Evolutionary conservation across 2,113 vertebrate genomes (phyloP), one percentile per base, ranked within the genome.

Genomic region (Phylloscopus trochiloides): DNA sequence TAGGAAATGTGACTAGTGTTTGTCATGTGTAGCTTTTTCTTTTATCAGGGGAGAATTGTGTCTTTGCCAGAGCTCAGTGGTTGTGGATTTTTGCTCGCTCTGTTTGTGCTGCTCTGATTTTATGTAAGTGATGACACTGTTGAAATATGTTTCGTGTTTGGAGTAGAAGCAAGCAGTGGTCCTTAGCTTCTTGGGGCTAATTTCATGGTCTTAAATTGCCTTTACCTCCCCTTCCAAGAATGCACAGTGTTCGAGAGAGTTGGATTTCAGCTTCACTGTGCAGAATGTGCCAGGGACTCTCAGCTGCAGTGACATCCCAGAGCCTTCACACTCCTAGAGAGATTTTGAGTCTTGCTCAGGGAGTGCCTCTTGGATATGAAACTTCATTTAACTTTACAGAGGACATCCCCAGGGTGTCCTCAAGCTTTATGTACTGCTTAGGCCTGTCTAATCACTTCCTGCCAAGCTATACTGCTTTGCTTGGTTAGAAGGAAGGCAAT

Each of bases 131-230:
- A 81, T 91, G 84, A 73, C 38, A 47, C 24, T 77, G 77, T 42
- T 82, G 78, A 96, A 90, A 79, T 79, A 29, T 7, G 19, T 81
- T 91, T 94, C 0, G 0, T 87, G 47, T 90, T 91, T 82, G 51
- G 45, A 90, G 50, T 31, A 66, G 70, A 82, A 89, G 43, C 54
- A 94, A 82, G 38, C 74, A 75, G 34, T 61, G 81, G 62, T 87
- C 65, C 73, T 88, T 84, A 85, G 57, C 78, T 66, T 66, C 84
- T 82, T 29, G 0, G 1, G 87, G 77, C 66, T 90, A 78, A 90
- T 96, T 92, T 84, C 70, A 76, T 66, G 67, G 34, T 87, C 50
- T 92, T 61, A 88, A 87, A 91, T 68, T 78, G 52, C 66, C 25
- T 90, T 92, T 79, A 50, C 45, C 36, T 76, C 12, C 15, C 54